Percentiles rank a stretch among this genome's conserved stretches.
phyloP scores from a whole-genome alignment of 2,888 invertebrate species.

The Erpobdella octoculata region DNA sequence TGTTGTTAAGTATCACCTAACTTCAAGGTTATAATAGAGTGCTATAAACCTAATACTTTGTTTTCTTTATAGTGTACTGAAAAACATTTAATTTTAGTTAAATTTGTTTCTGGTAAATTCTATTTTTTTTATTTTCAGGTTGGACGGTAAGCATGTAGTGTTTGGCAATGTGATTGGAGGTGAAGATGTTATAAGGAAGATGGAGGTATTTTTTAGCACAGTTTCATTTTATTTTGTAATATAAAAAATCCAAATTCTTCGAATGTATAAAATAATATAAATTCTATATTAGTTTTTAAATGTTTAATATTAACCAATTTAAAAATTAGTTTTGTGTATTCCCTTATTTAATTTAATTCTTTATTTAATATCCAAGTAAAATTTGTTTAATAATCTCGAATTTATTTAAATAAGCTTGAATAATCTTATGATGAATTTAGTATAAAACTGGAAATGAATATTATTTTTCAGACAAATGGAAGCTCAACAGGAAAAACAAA shows the following conservation, averaged over 20 bases:
- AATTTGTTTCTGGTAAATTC: no score
- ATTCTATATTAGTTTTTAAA: background rate
- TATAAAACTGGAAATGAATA: constrained; percentile 7
- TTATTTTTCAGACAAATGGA: constrained; percentile 44
- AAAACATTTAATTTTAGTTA: no score
- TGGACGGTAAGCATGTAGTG: constrained; percentile 93
- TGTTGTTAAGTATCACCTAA: no score
- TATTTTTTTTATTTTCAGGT: constrained; percentile 54
- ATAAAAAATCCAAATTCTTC: background rate
- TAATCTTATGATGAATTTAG: background rate
- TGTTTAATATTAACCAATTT: background rate
- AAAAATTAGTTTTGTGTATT: no score
- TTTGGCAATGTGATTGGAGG: constrained; percentile 93
- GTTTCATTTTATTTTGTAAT: background rate
- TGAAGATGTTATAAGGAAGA: constrained; percentile 79
- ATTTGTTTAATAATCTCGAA: no score
- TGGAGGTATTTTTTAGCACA: constrained; percentile 61
- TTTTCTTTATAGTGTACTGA: no score
- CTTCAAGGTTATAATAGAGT: no score
- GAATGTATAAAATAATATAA: background rate
- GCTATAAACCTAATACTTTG: no score
- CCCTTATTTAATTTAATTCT: no score
- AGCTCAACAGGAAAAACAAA: constrained; percentile 47
- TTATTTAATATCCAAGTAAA: no score
- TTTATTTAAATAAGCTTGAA: background rate